Conservation (phyloP, 2,888 invertebrate species). For the Sphaerophoria rueppellii region DNA sequence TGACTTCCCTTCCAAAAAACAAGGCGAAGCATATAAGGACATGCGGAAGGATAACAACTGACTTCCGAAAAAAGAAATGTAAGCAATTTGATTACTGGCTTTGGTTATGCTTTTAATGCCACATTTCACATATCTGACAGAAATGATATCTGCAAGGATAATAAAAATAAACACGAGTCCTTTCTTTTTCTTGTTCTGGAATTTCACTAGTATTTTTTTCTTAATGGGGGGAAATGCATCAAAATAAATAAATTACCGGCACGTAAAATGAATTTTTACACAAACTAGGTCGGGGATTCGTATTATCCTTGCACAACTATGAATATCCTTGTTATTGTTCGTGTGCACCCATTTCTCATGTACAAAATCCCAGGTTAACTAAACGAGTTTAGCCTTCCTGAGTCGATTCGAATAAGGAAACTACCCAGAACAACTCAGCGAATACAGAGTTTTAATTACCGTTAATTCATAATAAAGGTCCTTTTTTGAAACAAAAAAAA, state of each 20-base stretch:
- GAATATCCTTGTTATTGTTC: slow-evolving; percentile 2
- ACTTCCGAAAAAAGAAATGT: neutral
- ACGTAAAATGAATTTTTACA: slow-evolving; percentile 48
- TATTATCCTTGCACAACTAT: slow-evolving; percentile 45
- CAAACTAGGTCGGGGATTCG: slow-evolving; percentile 59
- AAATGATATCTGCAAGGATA: slow-evolving; percentile 28
- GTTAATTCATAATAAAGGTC: slow-evolving; percentile 67
- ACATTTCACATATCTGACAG: slow-evolving; percentile 21
- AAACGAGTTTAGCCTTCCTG: neutral
- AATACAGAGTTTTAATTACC: slow-evolving; percentile 65
- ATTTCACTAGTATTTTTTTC: neutral
- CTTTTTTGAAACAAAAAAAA: neutral
- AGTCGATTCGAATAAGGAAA: slow-evolving; percentile 33
- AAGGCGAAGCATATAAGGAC: neutral
- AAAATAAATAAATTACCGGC: slow-evolving; percentile 58
- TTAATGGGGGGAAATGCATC: slow-evolving; percentile 25
- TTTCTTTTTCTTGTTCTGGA: neutral
- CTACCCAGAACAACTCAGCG: slow-evolving; percentile 25
- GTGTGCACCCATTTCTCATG: slow-evolving; percentile 5
- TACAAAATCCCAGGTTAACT: slow-evolving; percentile 22
- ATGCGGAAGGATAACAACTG: neutral
- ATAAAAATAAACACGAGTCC: neutral
- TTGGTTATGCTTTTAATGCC: neutral
- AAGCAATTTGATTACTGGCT: slow-evolving; percentile 24
- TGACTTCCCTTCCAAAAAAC: neutral